Evolutionary conservation across 2,113 vertebrate genomes (phyloP).

Genomic region (Rafetus swinhoei): DNA sequence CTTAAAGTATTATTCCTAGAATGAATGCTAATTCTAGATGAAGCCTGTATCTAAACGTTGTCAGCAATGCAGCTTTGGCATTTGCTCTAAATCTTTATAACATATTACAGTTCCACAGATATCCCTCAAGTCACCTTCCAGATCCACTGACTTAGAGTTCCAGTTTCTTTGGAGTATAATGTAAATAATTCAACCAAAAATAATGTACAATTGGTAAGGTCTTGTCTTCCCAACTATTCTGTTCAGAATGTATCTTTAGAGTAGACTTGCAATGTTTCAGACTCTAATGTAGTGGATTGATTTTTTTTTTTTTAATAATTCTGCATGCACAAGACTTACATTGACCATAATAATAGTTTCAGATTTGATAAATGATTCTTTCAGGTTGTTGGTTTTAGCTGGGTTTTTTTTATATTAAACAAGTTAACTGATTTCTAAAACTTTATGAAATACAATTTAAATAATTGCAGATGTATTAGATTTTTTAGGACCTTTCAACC

Average conservation of each 20-base stretch:
- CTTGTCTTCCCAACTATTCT: conserved; percentile 7
- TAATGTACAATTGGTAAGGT: not conserved
- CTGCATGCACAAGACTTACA: conserved; percentile 45
- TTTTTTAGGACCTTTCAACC: not conserved
- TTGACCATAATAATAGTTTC: not conserved
- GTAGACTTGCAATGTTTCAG: conserved; percentile 32
- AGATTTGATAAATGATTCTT: conserved; percentile 16
- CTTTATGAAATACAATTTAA: not conserved
- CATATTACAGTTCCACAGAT: not conserved
- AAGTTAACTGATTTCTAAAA: not conserved
- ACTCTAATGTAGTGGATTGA: conserved; percentile 16
- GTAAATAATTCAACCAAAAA: conserved; percentile 56
- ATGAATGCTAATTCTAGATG: not conserved
- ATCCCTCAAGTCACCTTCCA: conserved; percentile 19
- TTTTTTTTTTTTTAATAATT: conserved; percentile 40
- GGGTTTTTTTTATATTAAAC: not conserved
- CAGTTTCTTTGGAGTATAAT: conserved; percentile 3
- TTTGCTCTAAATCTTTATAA: rapidly evolving
- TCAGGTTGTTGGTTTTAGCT: not conserved
- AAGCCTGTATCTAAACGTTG: rapidly evolving
- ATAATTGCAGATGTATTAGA: not conserved
- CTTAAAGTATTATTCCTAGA: not conserved
- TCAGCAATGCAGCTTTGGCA: not conserved
- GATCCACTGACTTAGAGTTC: conserved; percentile 27
- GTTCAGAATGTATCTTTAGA: not conserved